A percentile compares a stretch with the other conserved stretches of the same genome.
Evolutionary conservation across 2,113 vertebrate species (phyloP).

Genomic region (Oreotragus oreotragus): DNA sequence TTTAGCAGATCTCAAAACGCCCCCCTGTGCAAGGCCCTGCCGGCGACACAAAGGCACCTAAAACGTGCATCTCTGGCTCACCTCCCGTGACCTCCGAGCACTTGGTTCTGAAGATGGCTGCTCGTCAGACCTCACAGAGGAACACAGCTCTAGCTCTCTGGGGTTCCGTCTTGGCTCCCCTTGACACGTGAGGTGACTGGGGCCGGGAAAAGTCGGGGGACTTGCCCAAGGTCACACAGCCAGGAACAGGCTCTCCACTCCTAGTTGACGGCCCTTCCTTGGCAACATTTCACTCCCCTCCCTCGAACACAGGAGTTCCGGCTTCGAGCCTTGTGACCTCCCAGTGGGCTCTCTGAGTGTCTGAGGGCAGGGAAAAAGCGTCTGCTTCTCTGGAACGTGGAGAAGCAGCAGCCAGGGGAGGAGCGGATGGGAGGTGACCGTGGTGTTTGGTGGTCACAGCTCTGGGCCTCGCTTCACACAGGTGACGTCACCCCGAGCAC

Average conservation of each 20-base stretch:
- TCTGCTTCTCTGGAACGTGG: not conserved
- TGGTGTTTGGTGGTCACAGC: not conserved
- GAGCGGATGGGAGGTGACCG: not conserved
- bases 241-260: not conserved
- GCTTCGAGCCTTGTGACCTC: not conserved
- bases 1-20: accelerated
- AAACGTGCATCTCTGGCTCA: not conserved
- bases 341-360: not conserved
- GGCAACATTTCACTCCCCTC: not conserved
- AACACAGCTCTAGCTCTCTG: not conserved
- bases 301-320: not conserved
- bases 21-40: not conserved
- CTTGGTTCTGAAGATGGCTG: not conserved
- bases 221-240: not conserved
- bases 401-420: not conserved
- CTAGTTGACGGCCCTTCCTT: not conserved
- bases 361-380: not conserved
- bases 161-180: not conserved
- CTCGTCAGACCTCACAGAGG: accelerated
- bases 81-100: accelerated
- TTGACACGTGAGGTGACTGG: not conserved
- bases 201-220: accelerated
- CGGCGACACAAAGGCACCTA: not conserved
- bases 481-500: no score
- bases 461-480: not conserved